Evolutionary conservation across 2,888 invertebrate species (phyloP).

Genomic region (Parnassius mnemosyne): DNA sequence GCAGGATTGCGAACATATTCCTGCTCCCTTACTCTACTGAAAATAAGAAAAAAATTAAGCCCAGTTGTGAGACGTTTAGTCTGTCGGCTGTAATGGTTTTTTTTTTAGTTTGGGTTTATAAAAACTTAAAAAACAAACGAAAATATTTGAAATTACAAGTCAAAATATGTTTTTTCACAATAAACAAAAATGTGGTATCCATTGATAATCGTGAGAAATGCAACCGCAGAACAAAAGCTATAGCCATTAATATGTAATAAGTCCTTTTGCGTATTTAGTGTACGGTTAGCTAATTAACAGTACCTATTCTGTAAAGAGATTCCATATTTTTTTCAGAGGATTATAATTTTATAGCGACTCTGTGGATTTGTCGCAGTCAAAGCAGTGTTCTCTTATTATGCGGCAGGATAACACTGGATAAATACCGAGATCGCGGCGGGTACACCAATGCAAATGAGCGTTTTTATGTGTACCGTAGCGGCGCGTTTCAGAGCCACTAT

Average conservation of each 20-base stretch:
- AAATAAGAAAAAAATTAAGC: too few species aligned
- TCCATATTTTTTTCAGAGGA: conserved; percentile 49
- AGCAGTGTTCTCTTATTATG: conserved; percentile 66
- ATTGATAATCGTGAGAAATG: too few species aligned
- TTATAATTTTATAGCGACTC: conserved; percentile 53
- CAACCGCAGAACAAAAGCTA: conserved; percentile 1
- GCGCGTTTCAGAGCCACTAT: conserved; percentile 48
- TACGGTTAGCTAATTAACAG: conserved; percentile 53
- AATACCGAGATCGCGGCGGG: conserved; percentile 57
- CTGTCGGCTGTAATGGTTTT: too few species aligned
- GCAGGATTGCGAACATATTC: too few species aligned
- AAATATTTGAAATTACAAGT: too few species aligned
- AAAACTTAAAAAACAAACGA: too few species aligned
- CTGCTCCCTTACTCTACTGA: too few species aligned
- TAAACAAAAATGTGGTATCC: too few species aligned
- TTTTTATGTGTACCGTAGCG: conserved; percentile 60
- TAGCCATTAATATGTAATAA: conserved; percentile 17
- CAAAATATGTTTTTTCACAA: too few species aligned
- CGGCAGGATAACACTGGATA: conserved; percentile 66
- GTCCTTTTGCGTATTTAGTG: conserved; percentile 29
- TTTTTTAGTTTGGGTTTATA: too few species aligned
- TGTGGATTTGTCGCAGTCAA: conserved; percentile 54
- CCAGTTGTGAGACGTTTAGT: too few species aligned
- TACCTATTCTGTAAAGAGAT: conserved; percentile 42
- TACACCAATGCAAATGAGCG: conserved; percentile 71